Evolutionary conservation across 2,888 invertebrate genomes (phyloP), one percentile per base, ranked within the genome.

Genomic region (Nomada fucata): DNA sequence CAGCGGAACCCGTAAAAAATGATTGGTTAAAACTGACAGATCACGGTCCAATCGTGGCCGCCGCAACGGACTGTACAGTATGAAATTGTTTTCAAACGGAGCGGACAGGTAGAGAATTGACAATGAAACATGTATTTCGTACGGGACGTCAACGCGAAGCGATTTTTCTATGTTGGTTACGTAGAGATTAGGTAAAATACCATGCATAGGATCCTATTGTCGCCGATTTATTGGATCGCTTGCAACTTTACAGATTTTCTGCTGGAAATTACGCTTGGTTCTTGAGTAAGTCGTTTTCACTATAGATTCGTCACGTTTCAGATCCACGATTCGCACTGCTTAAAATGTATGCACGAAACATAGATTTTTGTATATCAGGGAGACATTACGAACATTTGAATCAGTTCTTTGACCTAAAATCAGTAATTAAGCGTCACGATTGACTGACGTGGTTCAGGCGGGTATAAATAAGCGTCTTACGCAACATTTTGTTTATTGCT

Each of bases 391-490:
- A 55, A 3, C 13, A 42, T 36, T 53, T 2, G n/a, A 26, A 15
- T n/a, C 23, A 2, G 13, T 20, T 5, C 18, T 55, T 50, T 44
- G 23, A 55, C 55, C 18, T 50, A 13, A 44, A 55, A 57, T 7
- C 15, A 3, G 9, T 50, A 23, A 63, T 68, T 61, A 47, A 9
- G n/a, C 0, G n/a, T 36, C 42, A 50, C 10, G 18, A 29, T 42
- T 50, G 47, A 76, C 7, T 61, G 47, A 55, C 26, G 53, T 26
- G 29, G 47, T 52, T 20, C 53, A 72, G 60, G 36, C 42, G 67
- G 52, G 65, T 86, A 86, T 86, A 82, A 86, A 85, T 85, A 85
- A 82, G 68, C 57, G 42, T 75, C 52, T 70, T 74, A 50, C 77
- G 77, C 53, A 79, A 74, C 57, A 52, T 76, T 84, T 76, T 78